Evolutionary conservation across 2,888 invertebrate species (phyloP).

Genomic region (Rhaphigaster nebulosa): DNA sequence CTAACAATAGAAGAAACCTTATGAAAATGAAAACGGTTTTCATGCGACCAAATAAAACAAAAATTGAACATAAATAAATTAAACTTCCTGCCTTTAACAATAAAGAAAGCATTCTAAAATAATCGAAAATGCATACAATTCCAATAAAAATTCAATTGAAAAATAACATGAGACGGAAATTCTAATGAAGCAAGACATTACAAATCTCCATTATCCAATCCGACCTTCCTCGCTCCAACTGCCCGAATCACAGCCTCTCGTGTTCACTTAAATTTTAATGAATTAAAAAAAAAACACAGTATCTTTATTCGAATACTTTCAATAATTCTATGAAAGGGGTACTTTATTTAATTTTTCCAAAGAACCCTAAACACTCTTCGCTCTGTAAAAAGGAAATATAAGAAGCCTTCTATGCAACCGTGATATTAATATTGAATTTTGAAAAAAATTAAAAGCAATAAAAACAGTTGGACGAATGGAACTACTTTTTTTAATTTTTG

Average conservation of each 20-base stretch:
- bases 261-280: not conserved
- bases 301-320: not conserved
- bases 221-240: constrained; percentile 32
- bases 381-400: not conserved
- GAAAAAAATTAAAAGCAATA: no score
- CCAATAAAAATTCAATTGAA: constrained; percentile 6
- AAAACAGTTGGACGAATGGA: not conserved
- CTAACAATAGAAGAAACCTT: no score
- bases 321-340: not conserved
- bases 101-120: no score
- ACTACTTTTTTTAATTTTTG: not conserved
- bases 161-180: constrained; percentile 34
- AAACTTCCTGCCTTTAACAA: no score
- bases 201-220: constrained; percentile 23
- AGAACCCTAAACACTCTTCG: not conserved
- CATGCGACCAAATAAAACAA: no score
- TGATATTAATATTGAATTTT: no score
- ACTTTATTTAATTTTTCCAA: not conserved
- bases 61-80: no score
- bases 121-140: not conserved
- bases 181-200: constrained; percentile 38
- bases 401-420: not conserved
- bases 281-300: constrained; percentile 9
- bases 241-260: constrained; percentile 6
- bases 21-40: no score